A percentile compares a stretch with the other conserved stretches of the same genome.
These are phyloP conservation scores for Ciconia boyciana DNA, from an alignment of 2,113 vertebrate genomes.

Conservation along the genomic window DNA sequence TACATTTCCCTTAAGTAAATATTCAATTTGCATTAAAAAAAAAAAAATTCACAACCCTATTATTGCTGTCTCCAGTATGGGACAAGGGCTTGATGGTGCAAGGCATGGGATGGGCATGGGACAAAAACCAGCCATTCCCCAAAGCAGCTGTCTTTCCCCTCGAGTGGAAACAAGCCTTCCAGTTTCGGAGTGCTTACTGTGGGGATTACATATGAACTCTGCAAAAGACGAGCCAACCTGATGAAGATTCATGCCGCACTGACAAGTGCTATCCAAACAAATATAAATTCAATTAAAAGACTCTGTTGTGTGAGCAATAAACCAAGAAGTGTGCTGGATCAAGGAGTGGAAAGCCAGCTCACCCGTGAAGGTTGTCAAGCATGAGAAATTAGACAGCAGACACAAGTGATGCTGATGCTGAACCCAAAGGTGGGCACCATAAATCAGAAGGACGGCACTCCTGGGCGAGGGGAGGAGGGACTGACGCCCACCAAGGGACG, in stretches of 20 bases:
- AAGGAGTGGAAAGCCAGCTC: constrained; percentile 8
- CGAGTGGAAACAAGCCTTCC: background rate
- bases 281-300: constrained; percentile 53
- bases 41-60: background rate
- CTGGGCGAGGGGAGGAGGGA: background rate
- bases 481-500: background rate
- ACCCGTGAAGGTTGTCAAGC: constrained; percentile 28
- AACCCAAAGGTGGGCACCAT: background rate
- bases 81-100: background rate
- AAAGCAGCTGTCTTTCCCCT: background rate
- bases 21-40: background rate
- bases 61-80: background rate
- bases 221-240: background rate
- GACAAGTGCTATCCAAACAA: constrained; percentile 40
- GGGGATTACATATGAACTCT: rapidly evolving
- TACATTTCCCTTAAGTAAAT: background rate
- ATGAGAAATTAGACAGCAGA: constrained; percentile 13
- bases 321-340: background rate
- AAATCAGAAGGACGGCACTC: background rate
- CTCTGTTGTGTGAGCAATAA: constrained; percentile 17
- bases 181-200: background rate
- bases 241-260: constrained; percentile 6
- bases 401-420: background rate
- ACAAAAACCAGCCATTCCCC: background rate
- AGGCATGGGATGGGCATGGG: background rate